These are phyloP conservation scores for Gandaritis pyraliata DNA, from an alignment of 2,888 invertebrate species.

Conservation along the genomic window DNA sequence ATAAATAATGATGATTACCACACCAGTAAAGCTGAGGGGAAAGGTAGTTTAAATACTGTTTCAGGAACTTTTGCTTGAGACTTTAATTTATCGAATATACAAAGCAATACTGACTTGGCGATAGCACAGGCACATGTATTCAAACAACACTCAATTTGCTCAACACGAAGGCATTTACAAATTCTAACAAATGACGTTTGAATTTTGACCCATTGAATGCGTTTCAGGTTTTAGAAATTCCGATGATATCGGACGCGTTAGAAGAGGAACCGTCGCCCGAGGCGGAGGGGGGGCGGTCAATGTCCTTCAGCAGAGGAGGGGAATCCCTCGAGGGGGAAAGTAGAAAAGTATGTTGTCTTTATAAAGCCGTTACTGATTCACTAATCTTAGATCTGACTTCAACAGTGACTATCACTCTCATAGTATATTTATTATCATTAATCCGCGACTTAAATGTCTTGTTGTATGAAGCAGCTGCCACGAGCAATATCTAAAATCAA, in stretches of 20 bases:
- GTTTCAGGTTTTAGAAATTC: conserved; percentile 92
- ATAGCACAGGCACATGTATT: not conserved
- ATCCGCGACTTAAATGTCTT: no score
- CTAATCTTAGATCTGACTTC: not conserved
- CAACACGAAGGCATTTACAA: not conserved
- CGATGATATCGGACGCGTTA: conserved; percentile 87
- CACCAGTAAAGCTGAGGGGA: no score
- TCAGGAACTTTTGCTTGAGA: no score
- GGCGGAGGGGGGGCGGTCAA: conserved; percentile 85
- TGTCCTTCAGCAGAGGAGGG: conserved; percentile 67
- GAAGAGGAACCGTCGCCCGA: conserved; percentile 94
- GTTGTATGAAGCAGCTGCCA: no score
- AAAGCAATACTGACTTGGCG: no score
- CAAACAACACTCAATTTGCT: not conserved
- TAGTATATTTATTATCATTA: no score
- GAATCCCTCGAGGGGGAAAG: conserved; percentile 61
- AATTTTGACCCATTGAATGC: not conserved
- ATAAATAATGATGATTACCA: no score
- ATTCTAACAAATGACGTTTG: not conserved
- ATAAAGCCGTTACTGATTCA: not conserved
- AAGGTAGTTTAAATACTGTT: no score
- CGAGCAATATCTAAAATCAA: no score
- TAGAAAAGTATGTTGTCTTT: conserved; percentile 53
- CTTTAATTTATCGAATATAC: no score
- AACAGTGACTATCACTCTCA: not conserved